Evolutionary conservation across 2,797 vertebrate genomes (phyloP).

Genomic region (Holocentrus rufus): DNA sequence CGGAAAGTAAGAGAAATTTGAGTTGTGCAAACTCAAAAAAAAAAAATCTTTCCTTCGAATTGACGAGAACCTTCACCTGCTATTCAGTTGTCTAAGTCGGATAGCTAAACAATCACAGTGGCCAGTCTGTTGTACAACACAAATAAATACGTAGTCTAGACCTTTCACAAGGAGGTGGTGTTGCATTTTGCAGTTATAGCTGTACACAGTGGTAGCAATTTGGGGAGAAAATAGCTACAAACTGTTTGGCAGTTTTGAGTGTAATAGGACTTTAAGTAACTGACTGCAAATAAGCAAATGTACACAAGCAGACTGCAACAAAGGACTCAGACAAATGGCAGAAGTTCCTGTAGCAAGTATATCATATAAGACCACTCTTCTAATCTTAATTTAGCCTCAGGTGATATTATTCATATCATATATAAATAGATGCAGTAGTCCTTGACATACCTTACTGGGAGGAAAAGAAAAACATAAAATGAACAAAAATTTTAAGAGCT

Average conservation of each 20-base stretch:
- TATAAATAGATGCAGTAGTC: constrained; percentile 71
- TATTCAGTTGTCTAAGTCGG: constrained; percentile 46
- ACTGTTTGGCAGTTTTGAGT: constrained; percentile 25
- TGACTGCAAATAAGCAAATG: constrained; percentile 18
- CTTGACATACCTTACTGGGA: constrained; percentile 50
- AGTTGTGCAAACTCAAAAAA: constrained; percentile 38
- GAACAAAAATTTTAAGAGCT: constrained; percentile 46
- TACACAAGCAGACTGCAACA: constrained; percentile 22
- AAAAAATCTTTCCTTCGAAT: constrained; percentile 42
- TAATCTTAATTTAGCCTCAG: constrained; percentile 56
- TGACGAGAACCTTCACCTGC: constrained; percentile 46
- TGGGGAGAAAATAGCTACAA: constrained; percentile 41
- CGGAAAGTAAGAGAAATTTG: constrained; percentile 48
- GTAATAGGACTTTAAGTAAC: constrained; percentile 15
- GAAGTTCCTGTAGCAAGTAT: constrained; percentile 41
- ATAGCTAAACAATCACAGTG: constrained; percentile 73
- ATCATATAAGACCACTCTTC: constrained; percentile 46
- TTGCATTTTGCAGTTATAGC: constrained; percentile 13
- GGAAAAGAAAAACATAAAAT: constrained; percentile 53
- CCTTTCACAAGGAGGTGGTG: constrained; percentile 1
- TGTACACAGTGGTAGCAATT: constrained; percentile 45
- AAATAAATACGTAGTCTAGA: constrained; percentile 45
- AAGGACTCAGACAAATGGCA: constrained; percentile 22
- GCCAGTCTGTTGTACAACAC: constrained; percentile 70
- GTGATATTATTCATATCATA: constrained; percentile 49